Base-by-base conservation (phyloP, 2,888 invertebrate genomes). In the Spisula subtruncata region DNA sequence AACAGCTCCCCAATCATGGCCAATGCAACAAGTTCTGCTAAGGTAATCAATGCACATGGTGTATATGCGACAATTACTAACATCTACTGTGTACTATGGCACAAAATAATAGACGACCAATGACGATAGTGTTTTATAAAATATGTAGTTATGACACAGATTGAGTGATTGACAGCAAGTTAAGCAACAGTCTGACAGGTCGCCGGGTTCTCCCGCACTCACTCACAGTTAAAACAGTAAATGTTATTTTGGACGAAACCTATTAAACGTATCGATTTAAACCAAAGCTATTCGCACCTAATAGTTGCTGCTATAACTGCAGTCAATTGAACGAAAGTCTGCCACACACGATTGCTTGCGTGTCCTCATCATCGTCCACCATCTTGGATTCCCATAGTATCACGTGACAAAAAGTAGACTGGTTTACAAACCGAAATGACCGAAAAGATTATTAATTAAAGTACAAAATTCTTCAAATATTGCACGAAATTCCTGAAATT, bases 351-450 rank as follows among this genome's bases (percentile, higher is more conserved):
- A 54, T 29, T 89, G 89, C 89, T 82, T 89, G 89, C 89, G 89
- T 89, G 89, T 89, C 89, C 66, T 20, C 84, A 83, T 87, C 56
- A 51, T 51, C 48, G 81, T 87, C 89, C 83, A 84, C 89, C 89
- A 89, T 89, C 85, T 89, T 89, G 89, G 83, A 84, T 84, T 83
- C 66, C 56, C 85, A 48, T 60, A 48, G 66, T 81, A 84, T 89
- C 89, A 89, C 89, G 87, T 89, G 89, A 89, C 83, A 81, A 18
- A 71, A 35, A 29, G 4, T 60, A 79, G 80, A 82, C 83, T 84
- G 85, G 12, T 32, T 4, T 6, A 10, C 6, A 75, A 29, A 5
- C 20, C 25, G 16, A n/a, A 41, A 48, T 16, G 35, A 85, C 80
- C 35, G 16, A 41, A 54, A 75, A 35, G 25, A 80, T 41, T 10